These are phyloP conservation scores for Prorops nasuta DNA, from an alignment of 1,140 invertebrate genomes.

Conservation along the genomic window DNA sequence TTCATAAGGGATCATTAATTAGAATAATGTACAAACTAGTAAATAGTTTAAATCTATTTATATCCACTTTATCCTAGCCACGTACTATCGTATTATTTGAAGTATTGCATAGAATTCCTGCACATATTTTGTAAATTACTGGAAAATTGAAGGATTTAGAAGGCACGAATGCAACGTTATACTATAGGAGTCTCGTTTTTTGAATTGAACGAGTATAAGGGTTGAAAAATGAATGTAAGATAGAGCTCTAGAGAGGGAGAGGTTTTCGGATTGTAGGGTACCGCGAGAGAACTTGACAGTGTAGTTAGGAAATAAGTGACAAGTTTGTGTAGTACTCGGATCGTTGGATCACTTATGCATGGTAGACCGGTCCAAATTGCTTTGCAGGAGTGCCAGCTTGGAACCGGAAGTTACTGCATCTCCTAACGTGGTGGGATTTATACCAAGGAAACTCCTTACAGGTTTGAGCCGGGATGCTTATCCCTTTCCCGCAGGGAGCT, in stretches of 20 bases:
- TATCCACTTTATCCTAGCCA: too few species aligned
- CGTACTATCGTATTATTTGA: too few species aligned
- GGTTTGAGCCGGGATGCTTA: too few species aligned
- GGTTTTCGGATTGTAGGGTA: not conserved
- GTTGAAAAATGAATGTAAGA: slow-evolving; percentile 8
- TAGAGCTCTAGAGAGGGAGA: not conserved
- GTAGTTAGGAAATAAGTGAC: slow-evolving; percentile 42
- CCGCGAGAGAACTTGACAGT: slow-evolving; percentile 9
- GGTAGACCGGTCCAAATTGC: slow-evolving; percentile 30
- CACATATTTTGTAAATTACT: too few species aligned
- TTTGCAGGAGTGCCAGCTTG: slow-evolving; percentile 20
- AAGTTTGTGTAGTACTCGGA: slow-evolving; percentile 39
- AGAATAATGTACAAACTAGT: too few species aligned
- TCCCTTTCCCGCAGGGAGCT: too few species aligned
- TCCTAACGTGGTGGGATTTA: slow-evolving; percentile 25
- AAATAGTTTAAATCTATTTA: too few species aligned
- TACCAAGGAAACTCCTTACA: too few species aligned
- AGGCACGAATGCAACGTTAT: too few species aligned
- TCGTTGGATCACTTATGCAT: slow-evolving; percentile 41
- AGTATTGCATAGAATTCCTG: too few species aligned
- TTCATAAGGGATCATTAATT: too few species aligned
- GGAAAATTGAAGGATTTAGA: too few species aligned
- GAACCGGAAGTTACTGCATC: slow-evolving; percentile 35
- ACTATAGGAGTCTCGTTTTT: not conserved
- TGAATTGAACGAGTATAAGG: not conserved